Evolutionary conservation across 2,113 vertebrate genomes (phyloP).

Genomic region (Pteronura brasiliensis): DNA sequence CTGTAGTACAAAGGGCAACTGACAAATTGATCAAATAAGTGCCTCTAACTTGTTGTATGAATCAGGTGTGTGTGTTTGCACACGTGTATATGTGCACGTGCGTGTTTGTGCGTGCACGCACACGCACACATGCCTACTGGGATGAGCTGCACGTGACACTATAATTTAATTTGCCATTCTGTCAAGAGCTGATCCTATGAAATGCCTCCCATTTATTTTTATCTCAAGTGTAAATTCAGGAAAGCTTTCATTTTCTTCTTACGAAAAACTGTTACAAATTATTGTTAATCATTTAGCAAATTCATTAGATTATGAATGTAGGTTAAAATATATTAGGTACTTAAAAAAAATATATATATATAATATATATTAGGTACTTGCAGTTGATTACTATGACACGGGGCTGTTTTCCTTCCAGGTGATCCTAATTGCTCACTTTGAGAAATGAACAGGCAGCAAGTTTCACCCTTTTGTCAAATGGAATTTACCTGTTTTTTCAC

Average conservation of each 20-base stretch:
- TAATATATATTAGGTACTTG: constrained; percentile 75
- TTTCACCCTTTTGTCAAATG: constrained; percentile 40
- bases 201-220: constrained; percentile 53
- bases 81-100: too few relatives aligned
- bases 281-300: constrained; percentile 83
- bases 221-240: constrained; percentile 37
- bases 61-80: background rate
- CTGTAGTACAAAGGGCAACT: background rate
- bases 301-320: constrained; percentile 72
- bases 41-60: background rate
- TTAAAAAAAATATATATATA: constrained; percentile 59
- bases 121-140: rapidly evolving
- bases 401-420: constrained; percentile 54
- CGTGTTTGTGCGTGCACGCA: too few relatives aligned
- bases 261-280: constrained; percentile 76
- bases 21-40: constrained; percentile 50
- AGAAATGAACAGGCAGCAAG: constrained; percentile 25
- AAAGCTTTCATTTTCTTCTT: constrained; percentile 74
- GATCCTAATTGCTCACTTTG: constrained; percentile 38
- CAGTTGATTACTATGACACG: constrained; percentile 72
- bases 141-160: background rate
- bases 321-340: constrained; percentile 80
- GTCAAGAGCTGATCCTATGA: constrained; percentile 11
- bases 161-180: background rate
- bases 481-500: constrained; percentile 43